Evolutionary conservation across 1,140 invertebrate genomes (phyloP).

Genomic region (Drosophila oshimai): DNA sequence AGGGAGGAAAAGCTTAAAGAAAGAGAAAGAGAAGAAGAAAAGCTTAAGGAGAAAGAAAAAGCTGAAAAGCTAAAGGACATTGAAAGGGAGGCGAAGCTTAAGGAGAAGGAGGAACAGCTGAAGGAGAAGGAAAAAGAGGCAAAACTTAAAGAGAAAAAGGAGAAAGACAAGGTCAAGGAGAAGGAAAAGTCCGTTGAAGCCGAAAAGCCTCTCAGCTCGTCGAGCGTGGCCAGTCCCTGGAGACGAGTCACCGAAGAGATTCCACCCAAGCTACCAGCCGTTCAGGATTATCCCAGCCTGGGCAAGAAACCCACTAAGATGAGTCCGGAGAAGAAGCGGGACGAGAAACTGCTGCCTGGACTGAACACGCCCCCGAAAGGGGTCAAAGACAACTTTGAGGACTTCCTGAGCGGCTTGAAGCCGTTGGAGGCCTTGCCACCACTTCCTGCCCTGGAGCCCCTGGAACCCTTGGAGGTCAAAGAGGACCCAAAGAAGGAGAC

Average conservation of each 20-base stretch:
- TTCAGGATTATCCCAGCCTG: constrained; percentile 25
- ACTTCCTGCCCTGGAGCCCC: constrained; percentile 63
- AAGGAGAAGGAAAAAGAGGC: constrained; percentile 2
- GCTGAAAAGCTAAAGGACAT: neutral
- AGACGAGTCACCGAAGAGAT: constrained; percentile 10
- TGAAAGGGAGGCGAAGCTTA: neutral
- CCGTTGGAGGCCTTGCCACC: constrained; percentile 62
- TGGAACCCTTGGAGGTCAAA: constrained; percentile 59
- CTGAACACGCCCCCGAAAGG: constrained; percentile 11
- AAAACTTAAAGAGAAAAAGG: neutral
- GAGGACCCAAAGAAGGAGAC: neutral
- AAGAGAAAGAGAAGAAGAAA: constrained; percentile 4
- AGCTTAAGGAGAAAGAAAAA: neutral
- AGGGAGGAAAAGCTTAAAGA: neutral
- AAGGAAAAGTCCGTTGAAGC: neutral
- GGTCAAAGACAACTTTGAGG: constrained; percentile 51
- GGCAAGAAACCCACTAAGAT: constrained; percentile 3
- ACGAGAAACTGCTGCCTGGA: constrained; percentile 18
- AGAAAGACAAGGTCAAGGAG: neutral
- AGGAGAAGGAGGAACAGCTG: neutral
- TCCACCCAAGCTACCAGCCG: constrained; percentile 14
- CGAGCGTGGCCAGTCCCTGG: constrained; percentile 6
- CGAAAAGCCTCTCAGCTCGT: neutral
- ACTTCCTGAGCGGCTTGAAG: constrained; percentile 55
- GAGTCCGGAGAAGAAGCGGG: constrained; percentile 29